Percentiles rank a stretch among this genome's conserved stretches.
Evolutionary conservation across 2,797 vertebrate species (phyloP).

Genomic region (Ceryle rudis): DNA sequence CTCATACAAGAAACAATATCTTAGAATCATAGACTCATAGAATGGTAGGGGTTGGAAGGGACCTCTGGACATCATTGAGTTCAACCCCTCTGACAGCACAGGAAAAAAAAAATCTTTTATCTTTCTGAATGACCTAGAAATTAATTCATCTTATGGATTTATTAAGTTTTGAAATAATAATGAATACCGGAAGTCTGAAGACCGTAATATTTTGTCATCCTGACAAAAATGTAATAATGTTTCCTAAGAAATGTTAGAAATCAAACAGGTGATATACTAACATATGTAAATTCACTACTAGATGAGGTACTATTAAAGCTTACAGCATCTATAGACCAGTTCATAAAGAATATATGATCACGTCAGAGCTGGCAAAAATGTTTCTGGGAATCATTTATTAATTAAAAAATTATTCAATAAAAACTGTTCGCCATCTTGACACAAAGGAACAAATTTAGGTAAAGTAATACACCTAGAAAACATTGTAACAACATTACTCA

Average conservation of each 20-base stretch:
- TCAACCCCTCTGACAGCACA: too few relatives aligned
- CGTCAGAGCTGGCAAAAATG: neutral
- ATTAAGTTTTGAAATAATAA: neutral
- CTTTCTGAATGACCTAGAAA: neutral
- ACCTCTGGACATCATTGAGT: too few relatives aligned
- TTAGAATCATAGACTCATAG: too few relatives aligned
- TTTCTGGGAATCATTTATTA: neutral
- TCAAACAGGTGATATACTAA: neutral
- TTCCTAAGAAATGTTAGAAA: neutral
- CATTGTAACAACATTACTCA: neutral
- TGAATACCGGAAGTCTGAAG: neutral
- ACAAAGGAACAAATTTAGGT: neutral
- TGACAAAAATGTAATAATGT: neutral
- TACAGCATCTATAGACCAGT: neutral
- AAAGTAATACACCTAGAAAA: neutral
- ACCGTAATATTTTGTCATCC: neutral
- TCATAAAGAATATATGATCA: neutral
- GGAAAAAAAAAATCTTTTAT: neutral
- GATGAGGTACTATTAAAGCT: neutral
- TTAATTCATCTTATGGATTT: neutral
- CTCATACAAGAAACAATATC: neutral
- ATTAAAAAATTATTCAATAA: neutral
- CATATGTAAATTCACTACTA: neutral
- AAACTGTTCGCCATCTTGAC: neutral
- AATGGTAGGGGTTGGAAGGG: too few relatives aligned